phyloP scores from a whole-genome alignment of 2,888 invertebrate genomes.

The Neuroscelio doddi region DNA sequence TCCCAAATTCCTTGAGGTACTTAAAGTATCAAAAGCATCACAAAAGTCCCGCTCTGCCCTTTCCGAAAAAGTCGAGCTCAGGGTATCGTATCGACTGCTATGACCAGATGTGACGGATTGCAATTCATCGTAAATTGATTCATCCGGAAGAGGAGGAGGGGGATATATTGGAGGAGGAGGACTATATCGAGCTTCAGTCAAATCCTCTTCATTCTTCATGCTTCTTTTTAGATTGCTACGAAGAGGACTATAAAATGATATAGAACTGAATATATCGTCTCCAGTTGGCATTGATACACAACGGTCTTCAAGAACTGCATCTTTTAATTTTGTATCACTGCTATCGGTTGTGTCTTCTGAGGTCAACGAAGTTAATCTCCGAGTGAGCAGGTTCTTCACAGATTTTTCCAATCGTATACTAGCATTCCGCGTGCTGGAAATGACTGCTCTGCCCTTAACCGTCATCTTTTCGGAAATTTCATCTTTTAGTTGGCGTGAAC shows the following conservation, averaged over 20 bases:
- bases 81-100: constrained; percentile 67
- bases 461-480: constrained; percentile 73
- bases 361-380: constrained; percentile 58
- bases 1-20: constrained; percentile 52
- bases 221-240: constrained; percentile 56
- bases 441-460: constrained; percentile 75
- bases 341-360: constrained; percentile 54
- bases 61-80: constrained; percentile 65
- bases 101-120: constrained; percentile 70
- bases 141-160: constrained; percentile 76
- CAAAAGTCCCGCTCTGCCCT: constrained; percentile 73
- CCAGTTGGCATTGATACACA: constrained; percentile 76
- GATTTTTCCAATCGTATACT: constrained; percentile 72
- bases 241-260: constrained; percentile 78
- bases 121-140: constrained; percentile 75
- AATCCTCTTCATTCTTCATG: constrained; percentile 61
- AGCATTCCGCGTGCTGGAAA: constrained; percentile 77
- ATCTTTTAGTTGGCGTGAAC: constrained; percentile 74
- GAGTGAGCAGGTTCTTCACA: constrained; percentile 66
- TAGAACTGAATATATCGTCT: constrained; percentile 77
- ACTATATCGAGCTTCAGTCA: constrained; percentile 60
- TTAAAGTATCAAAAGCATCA: constrained; percentile 58
- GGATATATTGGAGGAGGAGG: constrained; percentile 76
- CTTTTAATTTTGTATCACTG: constrained; percentile 44
- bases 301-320: constrained; percentile 66